These are phyloP conservation scores for Hydrotaea diabolus DNA, from an alignment of 2,888 invertebrate genomes.

Conservation along the genomic window DNA sequence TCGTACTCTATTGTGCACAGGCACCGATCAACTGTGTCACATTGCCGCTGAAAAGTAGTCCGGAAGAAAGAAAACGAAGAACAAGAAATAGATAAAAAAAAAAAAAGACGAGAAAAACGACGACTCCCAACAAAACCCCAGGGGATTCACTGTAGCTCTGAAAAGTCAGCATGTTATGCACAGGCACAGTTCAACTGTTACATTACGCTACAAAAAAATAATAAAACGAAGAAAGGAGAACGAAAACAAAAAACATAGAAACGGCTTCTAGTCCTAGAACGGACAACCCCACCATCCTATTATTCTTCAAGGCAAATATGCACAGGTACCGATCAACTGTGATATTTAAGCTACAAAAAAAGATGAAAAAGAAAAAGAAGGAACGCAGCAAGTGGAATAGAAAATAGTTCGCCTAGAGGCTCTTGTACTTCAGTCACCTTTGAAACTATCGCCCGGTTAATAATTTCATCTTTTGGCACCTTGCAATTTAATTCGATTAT, in stretches of 20 bases:
- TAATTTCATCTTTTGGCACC: background rate
- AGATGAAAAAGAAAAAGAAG: slow-evolving; percentile 40
- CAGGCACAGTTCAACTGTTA: slow-evolving; percentile 69
- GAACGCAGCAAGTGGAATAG: slow-evolving; percentile 27
- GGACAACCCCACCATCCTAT: background rate
- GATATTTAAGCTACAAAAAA: slow-evolving; percentile 66
- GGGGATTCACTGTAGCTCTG: background rate
- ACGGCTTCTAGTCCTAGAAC: background rate
- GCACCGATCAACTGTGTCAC: slow-evolving; percentile 70
- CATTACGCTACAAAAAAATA: slow-evolving; percentile 69
- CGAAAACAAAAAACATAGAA: slow-evolving; percentile 44
- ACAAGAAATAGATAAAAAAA: slow-evolving; percentile 45
- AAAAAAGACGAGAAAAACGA: slow-evolving; percentile 3
- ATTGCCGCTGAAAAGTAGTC: slow-evolving; percentile 68
- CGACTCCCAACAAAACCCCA: background rate
- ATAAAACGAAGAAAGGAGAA: slow-evolving; percentile 46
- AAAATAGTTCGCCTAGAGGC: no score
- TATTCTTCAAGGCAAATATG: slow-evolving; percentile 46
- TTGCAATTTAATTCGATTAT: background rate
- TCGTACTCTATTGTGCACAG: slow-evolving; percentile 65
- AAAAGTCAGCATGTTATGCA: slow-evolving; percentile 45
- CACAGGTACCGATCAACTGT: slow-evolving; percentile 70
- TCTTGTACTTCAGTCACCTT: background rate
- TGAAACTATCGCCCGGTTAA: background rate
- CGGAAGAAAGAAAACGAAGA: slow-evolving; percentile 51